Percentiles rank a stretch among this genome's conserved stretches.
phyloP scores from a whole-genome alignment of 2,113 vertebrate genomes.

The Oryzias melastigma region DNA sequence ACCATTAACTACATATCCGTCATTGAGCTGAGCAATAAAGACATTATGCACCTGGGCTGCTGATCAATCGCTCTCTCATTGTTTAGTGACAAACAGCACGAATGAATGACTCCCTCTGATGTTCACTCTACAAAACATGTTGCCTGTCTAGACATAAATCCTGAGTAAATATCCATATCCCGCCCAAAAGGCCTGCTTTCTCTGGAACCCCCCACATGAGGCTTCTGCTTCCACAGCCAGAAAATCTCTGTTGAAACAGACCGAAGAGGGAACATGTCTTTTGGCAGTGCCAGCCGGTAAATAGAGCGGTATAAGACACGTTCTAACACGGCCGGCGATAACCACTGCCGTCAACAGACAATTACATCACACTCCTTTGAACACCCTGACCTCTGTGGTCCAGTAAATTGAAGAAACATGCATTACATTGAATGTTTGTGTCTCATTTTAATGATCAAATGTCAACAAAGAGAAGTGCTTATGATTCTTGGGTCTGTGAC shows the following conservation, averaged over 20 bases:
- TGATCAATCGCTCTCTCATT: constrained; percentile 23
- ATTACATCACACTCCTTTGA: constrained; percentile 23
- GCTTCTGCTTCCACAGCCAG: not conserved
- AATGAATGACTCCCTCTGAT: constrained; percentile 15
- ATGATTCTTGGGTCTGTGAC: too few relatives aligned
- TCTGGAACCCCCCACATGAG: constrained; percentile 20
- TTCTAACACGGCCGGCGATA: constrained; percentile 61
- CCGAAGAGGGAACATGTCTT: constrained; percentile 53
- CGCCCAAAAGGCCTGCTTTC: constrained; percentile 2
- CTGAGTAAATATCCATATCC: constrained; percentile 1
- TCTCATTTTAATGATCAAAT: too few relatives aligned
- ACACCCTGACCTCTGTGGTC: constrained; percentile 15
- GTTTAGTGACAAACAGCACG: not conserved
- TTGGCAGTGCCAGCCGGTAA: constrained; percentile 23
- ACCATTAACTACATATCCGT: constrained; percentile 6
- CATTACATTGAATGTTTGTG: too few relatives aligned
- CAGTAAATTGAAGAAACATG: not conserved
- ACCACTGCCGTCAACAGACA: constrained; percentile 35
- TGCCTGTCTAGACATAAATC: constrained; percentile 18
- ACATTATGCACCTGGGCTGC: constrained; percentile 17
- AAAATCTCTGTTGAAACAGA: constrained; percentile 38
- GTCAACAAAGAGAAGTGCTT: too few relatives aligned
- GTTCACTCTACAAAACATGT: constrained; percentile 1
- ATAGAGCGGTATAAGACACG: constrained; percentile 50
- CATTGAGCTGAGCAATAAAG: constrained; percentile 12